Percentiles rank a stretch among this genome's conserved stretches.
Conservation (phyloP, 2,113 vertebrate species). For the Gobiocypris rarus region DNA sequence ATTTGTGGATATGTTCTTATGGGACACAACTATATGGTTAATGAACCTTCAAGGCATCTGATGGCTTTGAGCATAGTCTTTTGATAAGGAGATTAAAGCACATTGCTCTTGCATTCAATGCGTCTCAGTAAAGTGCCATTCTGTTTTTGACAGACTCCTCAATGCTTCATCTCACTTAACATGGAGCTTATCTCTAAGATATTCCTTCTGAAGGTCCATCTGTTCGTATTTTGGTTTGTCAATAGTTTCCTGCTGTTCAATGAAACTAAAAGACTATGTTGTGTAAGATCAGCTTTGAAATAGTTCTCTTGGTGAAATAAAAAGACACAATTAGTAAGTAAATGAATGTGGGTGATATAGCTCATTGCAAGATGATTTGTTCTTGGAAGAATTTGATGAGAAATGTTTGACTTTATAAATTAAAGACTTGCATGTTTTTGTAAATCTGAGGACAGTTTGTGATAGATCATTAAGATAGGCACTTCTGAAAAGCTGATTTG, state of each 20-base stretch:
- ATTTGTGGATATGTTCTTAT: slow-evolving; percentile 24
- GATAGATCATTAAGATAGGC: neutral
- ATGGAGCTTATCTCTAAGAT: neutral
- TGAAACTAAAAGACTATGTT: neutral
- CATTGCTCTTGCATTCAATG: slow-evolving; percentile 22
- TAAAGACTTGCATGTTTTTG: neutral
- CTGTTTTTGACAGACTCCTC: slow-evolving; percentile 16
- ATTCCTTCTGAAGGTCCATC: neutral
- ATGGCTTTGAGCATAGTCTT: slow-evolving; percentile 53
- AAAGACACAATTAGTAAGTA: neutral
- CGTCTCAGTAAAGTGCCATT: slow-evolving; percentile 26
- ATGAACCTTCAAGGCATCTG: slow-evolving; percentile 37
- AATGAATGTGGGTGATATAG: neutral
- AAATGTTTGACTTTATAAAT: too few relatives aligned
- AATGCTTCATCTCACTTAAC: neutral
- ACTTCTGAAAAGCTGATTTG: neutral
- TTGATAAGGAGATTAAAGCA: slow-evolving; percentile 58
- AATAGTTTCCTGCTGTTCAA: neutral
- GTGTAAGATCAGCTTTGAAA: neutral
- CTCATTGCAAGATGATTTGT: neutral
- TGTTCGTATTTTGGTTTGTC: neutral
- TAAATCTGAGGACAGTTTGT: neutral
- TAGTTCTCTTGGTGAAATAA: neutral
- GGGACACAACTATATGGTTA: slow-evolving; percentile 1
- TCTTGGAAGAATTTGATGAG: too few relatives aligned